Evolutionary conservation across 2,888 invertebrate genomes (phyloP).

Genomic region (Myopa testacea): DNA sequence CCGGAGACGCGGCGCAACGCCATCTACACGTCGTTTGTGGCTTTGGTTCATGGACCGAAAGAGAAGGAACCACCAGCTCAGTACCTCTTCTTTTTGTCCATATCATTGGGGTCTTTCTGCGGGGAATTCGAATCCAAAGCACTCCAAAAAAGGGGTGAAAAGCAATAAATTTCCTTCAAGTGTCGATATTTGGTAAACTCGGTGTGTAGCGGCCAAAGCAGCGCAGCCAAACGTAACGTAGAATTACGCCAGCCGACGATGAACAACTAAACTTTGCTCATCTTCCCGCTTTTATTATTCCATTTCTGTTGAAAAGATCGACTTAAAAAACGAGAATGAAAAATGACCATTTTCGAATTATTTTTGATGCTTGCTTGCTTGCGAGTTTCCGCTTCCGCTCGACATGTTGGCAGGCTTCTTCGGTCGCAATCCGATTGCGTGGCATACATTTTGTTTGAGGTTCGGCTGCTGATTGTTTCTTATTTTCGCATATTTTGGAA

Average conservation of each 20-base stretch:
- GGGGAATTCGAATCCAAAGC: background rate
- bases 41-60: background rate
- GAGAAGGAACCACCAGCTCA: background rate
- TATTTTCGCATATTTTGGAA: conserved; percentile 33
- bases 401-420: conserved; percentile 37
- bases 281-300: conserved; percentile 34
- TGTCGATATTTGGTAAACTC: conserved; percentile 62
- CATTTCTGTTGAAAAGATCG: background rate
- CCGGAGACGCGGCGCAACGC: background rate
- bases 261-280: background rate
- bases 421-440: conserved; percentile 23
- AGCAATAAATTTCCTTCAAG: conserved; percentile 67
- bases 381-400: conserved; percentile 56
- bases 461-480: conserved; percentile 21
- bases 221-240: conserved; percentile 4
- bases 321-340: background rate
- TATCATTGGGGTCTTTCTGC: background rate
- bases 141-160: conserved; percentile 62
- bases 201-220: conserved; percentile 22
- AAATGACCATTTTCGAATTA: conserved; percentile 46
- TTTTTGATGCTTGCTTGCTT: conserved; percentile 49
- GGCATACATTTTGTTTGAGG: conserved; percentile 27
- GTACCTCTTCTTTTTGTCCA: background rate
- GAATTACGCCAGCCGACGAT: background rate
- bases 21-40: background rate